Evolutionary conservation across 2,797 vertebrate genomes (phyloP), one percentile per base, ranked within the genome.

Genomic region (Manis javanica): DNA sequence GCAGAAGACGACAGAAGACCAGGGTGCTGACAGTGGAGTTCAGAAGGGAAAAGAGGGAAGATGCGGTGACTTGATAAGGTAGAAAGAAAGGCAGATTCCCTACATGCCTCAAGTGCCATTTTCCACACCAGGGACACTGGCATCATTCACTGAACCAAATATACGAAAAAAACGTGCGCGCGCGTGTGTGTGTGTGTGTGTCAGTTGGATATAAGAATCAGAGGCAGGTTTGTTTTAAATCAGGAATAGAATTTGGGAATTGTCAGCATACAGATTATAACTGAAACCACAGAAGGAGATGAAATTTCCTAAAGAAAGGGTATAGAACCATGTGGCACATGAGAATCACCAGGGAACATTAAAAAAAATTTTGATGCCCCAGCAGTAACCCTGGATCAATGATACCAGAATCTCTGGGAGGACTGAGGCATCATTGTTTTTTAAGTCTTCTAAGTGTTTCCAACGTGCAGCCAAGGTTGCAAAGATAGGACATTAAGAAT

Each of bases 401-500:
- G 57, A 92, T 64, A 91, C 83, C 61, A 86, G 74, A 90, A 72
- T 63, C 59, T 93, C 71, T 64, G 6, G 51, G 46, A 85, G 57
- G 53, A 75, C 23, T 24, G n/a, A 69, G 21, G 26, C 71, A 75
- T 53, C 11, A 7, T 4, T n/a, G 18, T 66, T 89, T 75, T 69
- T 74, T 55, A 75, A 93, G 14, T 81, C 91, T 9, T 74, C 51
- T 29, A 83, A 39, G 74, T 87, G n/a, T 77, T 91, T 86, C 16
- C 46, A 90, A 79, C 5, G 57, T 53, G 16, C n/a, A 94, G 46
- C 7, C 59, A 87, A 69, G 16, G 29, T 6, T 42, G 59, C 82
- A 46, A 96, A 94, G 68, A 69, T 53, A 75, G 89, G 49, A 68
- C 59, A 87, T 89, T 75, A 92, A 92, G 59, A 86, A 86, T 66